These are phyloP conservation scores for Poecilus cupreus DNA, from an alignment of 2,888 invertebrate genomes.

Conservation along the genomic window DNA sequence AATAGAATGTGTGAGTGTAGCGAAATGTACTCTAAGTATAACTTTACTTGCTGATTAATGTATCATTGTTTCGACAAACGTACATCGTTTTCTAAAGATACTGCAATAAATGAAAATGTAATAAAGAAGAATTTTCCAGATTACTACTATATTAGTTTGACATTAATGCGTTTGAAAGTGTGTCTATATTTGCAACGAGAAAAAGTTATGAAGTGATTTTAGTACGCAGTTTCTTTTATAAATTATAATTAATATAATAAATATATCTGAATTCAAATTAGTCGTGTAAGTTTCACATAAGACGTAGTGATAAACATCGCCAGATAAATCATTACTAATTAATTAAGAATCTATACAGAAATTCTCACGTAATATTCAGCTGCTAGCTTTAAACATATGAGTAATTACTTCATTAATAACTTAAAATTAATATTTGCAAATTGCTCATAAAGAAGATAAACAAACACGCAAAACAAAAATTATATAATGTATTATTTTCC, in stretches of 20 bases:
- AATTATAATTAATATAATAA: conserved; percentile 44
- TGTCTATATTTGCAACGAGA: conserved; percentile 10
- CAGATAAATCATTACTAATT: conserved; percentile 43
- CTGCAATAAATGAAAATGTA: conserved; percentile 27
- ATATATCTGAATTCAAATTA: conserved; percentile 42
- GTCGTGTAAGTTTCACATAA: conserved; percentile 38
- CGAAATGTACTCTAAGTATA: too few relatives aligned
- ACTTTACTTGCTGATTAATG: too few relatives aligned
- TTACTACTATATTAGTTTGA: conserved; percentile 16
- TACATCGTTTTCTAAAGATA: conserved; percentile 3
- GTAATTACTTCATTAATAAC: conserved; percentile 32
- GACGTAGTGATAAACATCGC: conserved; percentile 10
- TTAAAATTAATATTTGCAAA: conserved; percentile 40
- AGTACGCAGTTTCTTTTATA: conserved; percentile 24
- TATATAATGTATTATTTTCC: conserved; percentile 10
- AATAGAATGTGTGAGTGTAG: too few relatives aligned
- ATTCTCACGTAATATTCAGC: conserved; percentile 22
- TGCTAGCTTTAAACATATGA: conserved; percentile 8
- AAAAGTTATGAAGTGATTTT: conserved; percentile 30
- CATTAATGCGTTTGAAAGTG: conserved; percentile 31
- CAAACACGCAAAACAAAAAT: conserved; percentile 16
- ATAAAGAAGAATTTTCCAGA: conserved; percentile 31
- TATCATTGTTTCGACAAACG: not conserved
- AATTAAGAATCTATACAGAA: conserved; percentile 36
- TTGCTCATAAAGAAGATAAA: conserved; percentile 10